Evolutionary conservation across 2,113 vertebrate genomes (phyloP).

Genomic region (Cyprinodon tularosa): DNA sequence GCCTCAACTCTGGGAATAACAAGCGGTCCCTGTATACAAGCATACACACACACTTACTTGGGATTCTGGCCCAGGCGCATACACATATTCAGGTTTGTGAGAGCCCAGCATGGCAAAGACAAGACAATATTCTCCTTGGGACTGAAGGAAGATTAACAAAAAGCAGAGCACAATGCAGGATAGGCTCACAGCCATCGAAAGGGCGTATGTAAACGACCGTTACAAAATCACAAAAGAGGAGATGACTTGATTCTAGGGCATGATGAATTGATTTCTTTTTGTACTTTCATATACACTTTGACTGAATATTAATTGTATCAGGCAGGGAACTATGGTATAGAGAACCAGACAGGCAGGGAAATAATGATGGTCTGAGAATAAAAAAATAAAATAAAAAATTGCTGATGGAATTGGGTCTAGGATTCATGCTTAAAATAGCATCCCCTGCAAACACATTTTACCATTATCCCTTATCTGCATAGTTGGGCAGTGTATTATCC

Average conservation of each 20-base stretch:
- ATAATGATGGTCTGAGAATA: conserved; percentile 51
- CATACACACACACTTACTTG: conserved; percentile 38
- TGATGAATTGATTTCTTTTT: conserved; percentile 77
- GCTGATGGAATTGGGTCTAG: conserved; percentile 71
- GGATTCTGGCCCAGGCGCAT: conserved; percentile 53
- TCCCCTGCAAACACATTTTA: conserved; percentile 71
- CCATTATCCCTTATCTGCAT: conserved; percentile 72
- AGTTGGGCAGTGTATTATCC: conserved; percentile 42
- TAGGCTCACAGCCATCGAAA: conserved; percentile 34
- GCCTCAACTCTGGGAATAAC: conserved; percentile 81
- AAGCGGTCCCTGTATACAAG: conserved; percentile 73
- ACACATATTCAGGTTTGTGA: conserved; percentile 40
- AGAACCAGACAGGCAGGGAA: conserved; percentile 50
- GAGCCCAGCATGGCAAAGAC: conserved; percentile 56
- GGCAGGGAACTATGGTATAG: conserved; percentile 51
- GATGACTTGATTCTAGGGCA: conserved; percentile 65
- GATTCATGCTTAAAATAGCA: conserved; percentile 72
- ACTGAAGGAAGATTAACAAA: conserved; percentile 41
- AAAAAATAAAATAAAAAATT: conserved; percentile 39
- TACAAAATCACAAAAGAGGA: conserved; percentile 57
- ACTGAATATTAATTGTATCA: conserved; percentile 74
- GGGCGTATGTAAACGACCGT: conserved; percentile 49
- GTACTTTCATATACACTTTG: conserved; percentile 71
- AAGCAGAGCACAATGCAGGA: conserved; percentile 36
- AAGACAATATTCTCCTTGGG: conserved; percentile 59